Conservation (phyloP, 1,140 invertebrate genomes). For the Megalonaias nervosa region DNA sequence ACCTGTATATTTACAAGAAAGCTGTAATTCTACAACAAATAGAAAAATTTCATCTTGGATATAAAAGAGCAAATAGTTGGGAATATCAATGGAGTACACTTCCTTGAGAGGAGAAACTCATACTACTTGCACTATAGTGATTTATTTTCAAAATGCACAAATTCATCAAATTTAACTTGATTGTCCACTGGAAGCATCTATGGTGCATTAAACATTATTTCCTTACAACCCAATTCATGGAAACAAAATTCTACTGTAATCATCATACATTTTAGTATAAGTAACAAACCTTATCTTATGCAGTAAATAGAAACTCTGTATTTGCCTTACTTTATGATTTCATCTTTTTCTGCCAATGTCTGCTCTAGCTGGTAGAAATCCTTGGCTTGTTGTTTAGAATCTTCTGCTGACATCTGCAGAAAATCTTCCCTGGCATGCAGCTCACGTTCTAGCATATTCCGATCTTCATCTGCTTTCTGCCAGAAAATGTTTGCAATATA, state of each 20-base stretch:
- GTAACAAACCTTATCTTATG: neutral
- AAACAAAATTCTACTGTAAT: neutral
- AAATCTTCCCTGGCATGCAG: conserved; percentile 45
- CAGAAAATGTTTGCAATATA: conserved; percentile 2
- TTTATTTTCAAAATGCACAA: neutral
- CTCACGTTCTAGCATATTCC: conserved; percentile 45
- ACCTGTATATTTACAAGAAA: neutral
- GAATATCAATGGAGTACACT: too few species aligned
- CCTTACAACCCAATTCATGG: neutral
- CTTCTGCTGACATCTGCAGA: conserved; percentile 49
- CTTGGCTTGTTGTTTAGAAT: conserved; percentile 40
- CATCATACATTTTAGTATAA: neutral
- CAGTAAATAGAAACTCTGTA: too few species aligned
- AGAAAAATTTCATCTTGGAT: too few species aligned
- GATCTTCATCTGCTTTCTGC: conserved; percentile 58
- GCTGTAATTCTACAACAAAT: too few species aligned
- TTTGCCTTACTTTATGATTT: conserved; percentile 56
- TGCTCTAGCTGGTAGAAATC: conserved; percentile 47
- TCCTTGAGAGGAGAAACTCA: too few species aligned
- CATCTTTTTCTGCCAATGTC: conserved; percentile 57
- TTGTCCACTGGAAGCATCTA: neutral
- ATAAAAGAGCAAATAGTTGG: too few species aligned
- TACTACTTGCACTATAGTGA: too few species aligned
- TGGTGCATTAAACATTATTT: neutral
- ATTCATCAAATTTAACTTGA: neutral